Conservation (phyloP, 1,140 invertebrate genomes). For the Lucilia sericata region DNA sequence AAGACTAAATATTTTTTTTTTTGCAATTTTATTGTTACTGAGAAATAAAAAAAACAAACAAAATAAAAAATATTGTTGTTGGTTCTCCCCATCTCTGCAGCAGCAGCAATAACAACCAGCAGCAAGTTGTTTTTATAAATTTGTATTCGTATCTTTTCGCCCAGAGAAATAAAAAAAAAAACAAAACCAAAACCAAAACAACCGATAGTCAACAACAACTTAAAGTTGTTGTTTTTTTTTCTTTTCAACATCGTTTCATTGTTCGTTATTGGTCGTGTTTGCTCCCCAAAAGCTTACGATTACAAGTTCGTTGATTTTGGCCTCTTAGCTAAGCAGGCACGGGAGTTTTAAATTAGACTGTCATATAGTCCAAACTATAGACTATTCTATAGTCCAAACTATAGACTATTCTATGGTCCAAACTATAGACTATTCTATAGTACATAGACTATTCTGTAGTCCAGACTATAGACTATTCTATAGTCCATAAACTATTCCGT, state of each 20-base stretch:
- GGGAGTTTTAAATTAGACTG: background rate
- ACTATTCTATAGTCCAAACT: no score
- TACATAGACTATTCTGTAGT: no score
- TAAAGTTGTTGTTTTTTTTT: background rate
- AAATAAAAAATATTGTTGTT: background rate
- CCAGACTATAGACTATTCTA: no score
- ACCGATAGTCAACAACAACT: background rate
- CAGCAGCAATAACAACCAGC: background rate
- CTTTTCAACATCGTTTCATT: background rate
- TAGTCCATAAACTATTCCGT: no score
- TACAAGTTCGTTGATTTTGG: background rate
- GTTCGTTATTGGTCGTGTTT: background rate
- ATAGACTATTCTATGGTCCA: no score
- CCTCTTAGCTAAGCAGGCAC: background rate
- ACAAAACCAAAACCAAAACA: no score
- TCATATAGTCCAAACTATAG: no score
- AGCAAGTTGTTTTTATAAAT: background rate
- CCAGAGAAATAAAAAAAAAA: background rate
- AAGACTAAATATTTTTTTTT: constrained; percentile 5
- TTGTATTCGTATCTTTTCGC: no score
- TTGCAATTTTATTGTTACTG: background rate
- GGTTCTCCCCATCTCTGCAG: background rate
- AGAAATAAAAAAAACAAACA: background rate
- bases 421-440: no score
- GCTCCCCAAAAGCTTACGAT: background rate